Conservation (phyloP, 2,888 invertebrate species). For the Nemapogon koenigi region DNA sequence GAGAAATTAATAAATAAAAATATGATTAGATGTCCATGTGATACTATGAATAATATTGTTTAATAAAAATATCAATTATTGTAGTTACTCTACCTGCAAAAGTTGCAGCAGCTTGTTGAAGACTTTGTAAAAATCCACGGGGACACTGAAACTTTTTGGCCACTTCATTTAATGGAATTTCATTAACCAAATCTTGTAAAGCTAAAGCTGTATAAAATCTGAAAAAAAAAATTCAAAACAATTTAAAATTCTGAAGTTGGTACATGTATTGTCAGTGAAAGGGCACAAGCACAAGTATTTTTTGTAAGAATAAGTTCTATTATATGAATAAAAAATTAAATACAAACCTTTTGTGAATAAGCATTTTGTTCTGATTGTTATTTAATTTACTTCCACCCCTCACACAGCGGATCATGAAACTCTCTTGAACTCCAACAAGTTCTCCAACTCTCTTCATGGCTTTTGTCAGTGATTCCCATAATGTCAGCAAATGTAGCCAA, state of each 20-base stretch:
- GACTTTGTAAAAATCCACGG: slow-evolving; percentile 89
- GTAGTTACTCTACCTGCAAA: slow-evolving; percentile 75
- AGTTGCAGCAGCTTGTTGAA: slow-evolving; percentile 94
- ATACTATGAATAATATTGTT: not conserved
- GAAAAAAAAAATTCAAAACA: slow-evolving; percentile 19
- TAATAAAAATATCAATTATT: not conserved
- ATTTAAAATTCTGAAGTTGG: too few species aligned
- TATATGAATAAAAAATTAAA: too few species aligned
- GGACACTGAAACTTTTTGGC: slow-evolving; percentile 86
- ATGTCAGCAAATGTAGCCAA: slow-evolving; percentile 78
- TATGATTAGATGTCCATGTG: not conserved
- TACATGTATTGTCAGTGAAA: too few species aligned
- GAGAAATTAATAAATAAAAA: slow-evolving; percentile 18
- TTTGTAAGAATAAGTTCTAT: too few species aligned
- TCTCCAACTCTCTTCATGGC: slow-evolving; percentile 88
- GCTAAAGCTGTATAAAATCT: slow-evolving; percentile 92
- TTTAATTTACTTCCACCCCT: slow-evolving; percentile 69
- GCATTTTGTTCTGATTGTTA: slow-evolving; percentile 58
- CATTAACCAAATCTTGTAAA: slow-evolving; percentile 91
- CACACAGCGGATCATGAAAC: slow-evolving; percentile 81
- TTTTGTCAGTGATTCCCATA: slow-evolving; percentile 82
- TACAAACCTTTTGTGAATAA: slow-evolving; percentile 69
- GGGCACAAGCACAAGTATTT: too few species aligned
- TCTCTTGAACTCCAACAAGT: slow-evolving; percentile 86
- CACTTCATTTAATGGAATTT: slow-evolving; percentile 80